These are phyloP conservation scores for Parauchenoglanis punctatus DNA, from an alignment of 2,797 vertebrate species.

Conservation along the genomic window DNA sequence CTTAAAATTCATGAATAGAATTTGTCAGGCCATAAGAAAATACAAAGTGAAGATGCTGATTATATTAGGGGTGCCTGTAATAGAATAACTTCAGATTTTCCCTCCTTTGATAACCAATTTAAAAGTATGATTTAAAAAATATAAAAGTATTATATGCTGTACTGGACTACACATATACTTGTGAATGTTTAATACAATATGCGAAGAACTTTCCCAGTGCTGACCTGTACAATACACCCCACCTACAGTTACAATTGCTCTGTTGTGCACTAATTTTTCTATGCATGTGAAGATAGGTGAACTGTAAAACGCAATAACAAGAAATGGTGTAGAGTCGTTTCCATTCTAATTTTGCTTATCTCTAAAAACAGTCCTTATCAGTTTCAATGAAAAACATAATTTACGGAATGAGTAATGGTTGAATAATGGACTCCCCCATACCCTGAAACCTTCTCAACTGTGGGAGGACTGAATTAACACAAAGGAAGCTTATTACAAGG, in stretches of 20 bases:
- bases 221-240: too few species aligned
- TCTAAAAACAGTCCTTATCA: neutral
- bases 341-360: constrained; percentile 19
- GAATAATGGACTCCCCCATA: constrained; percentile 31
- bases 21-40: neutral
- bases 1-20: constrained; percentile 9
- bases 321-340: neutral
- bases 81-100: neutral
- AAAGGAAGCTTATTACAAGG: constrained; percentile 52
- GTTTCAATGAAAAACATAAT: neutral
- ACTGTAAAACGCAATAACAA: neutral
- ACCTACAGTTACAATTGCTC: neutral
- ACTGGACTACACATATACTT: too few species aligned
- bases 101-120: neutral
- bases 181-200: neutral
- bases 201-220: neutral
- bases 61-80: neutral
- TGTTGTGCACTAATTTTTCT: neutral
- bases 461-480: constrained; percentile 49
- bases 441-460: neutral
- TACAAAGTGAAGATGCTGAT: neutral
- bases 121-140: neutral
- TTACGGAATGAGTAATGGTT: neutral
- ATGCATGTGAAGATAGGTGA: neutral
- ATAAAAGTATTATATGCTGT: neutral